Conservation (phyloP, 2,113 vertebrate species). For the Vireo altiloquus region DNA sequence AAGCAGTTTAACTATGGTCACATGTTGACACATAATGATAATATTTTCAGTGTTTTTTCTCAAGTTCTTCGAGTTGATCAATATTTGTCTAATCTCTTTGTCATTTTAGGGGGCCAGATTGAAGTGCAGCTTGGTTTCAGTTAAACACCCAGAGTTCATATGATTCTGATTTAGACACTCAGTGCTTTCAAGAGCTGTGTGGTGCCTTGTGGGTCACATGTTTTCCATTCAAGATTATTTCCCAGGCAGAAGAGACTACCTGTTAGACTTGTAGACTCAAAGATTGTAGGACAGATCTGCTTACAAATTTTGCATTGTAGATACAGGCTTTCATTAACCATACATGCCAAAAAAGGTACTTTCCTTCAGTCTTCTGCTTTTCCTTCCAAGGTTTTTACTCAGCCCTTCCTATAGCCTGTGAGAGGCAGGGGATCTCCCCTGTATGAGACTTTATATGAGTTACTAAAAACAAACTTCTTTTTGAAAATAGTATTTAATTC, state of each 20-base stretch:
- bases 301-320: not conserved
- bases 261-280: not conserved
- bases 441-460: not conserved
- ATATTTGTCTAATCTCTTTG: not conserved
- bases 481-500: not conserved
- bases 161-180: not conserved
- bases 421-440: not conserved
- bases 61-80: not conserved
- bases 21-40: fast-evolving
- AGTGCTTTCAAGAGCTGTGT: not conserved
- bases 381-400: not conserved
- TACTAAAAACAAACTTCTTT: no score
- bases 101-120: not conserved
- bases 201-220: not conserved
- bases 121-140: not conserved
- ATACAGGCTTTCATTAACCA: not conserved
- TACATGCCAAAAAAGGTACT: not conserved
- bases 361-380: not conserved
- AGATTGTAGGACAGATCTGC: not conserved
- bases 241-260: not conserved
- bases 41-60: not conserved
- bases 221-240: not conserved
- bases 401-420: not conserved
- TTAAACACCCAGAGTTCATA: not conserved
- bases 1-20: not conserved